These are phyloP conservation scores for Chloroclystis v-ata DNA, from an alignment of 2,888 invertebrate genomes.

Conservation along the genomic window DNA sequence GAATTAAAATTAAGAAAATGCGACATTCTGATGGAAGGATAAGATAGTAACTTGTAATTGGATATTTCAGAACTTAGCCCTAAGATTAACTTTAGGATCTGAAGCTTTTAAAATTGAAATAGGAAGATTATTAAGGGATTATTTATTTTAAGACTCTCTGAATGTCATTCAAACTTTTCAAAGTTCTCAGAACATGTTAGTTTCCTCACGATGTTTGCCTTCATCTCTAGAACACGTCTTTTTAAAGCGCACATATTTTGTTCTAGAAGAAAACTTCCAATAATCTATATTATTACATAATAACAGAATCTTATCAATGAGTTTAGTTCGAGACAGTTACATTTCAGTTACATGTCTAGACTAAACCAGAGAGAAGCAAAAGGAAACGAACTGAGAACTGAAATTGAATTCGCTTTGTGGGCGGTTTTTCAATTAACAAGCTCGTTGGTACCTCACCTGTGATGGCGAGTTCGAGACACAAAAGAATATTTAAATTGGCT, in stretches of 20 bases:
- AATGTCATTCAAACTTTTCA: no score
- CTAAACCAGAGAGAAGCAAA: slow-evolving; percentile 8
- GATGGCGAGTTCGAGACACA: slow-evolving; percentile 35
- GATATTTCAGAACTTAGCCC: background rate
- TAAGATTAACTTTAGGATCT: no score
- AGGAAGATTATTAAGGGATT: no score
- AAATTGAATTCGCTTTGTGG: slow-evolving; percentile 56
- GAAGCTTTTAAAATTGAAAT: no score
- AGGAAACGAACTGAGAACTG: slow-evolving; percentile 33
- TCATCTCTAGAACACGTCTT: no score
- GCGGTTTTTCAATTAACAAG: slow-evolving; percentile 61
- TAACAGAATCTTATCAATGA: no score
- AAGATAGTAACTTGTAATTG: slow-evolving; percentile 1
- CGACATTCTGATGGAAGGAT: background rate
- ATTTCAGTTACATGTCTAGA: slow-evolving; percentile 10
- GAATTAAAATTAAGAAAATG: background rate
- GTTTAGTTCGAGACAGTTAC: slow-evolving; percentile 9
- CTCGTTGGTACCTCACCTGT: slow-evolving; percentile 22
- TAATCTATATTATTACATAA: no score
- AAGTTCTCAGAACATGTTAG: no score
- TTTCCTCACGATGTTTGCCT: no score
- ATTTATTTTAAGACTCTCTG: no score
- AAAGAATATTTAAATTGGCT: slow-evolving; percentile 42
- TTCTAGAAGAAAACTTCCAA: no score
- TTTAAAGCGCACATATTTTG: no score